Evolutionary conservation across 2,113 vertebrate genomes (phyloP).

Genomic region (Carettochelys insculpta): DNA sequence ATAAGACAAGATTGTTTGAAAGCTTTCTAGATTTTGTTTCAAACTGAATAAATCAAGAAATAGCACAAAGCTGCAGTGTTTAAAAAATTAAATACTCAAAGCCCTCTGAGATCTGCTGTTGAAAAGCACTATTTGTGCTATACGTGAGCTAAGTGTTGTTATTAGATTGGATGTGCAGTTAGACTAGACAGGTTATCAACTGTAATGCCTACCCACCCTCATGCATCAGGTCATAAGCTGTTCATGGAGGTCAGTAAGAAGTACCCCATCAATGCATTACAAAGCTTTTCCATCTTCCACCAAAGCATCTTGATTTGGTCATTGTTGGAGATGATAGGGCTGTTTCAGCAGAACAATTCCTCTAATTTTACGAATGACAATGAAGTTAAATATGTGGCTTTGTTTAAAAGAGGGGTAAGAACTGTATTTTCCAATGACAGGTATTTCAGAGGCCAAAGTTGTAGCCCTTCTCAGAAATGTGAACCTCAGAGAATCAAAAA

Average conservation of each 20-base stretch:
- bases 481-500: background rate
- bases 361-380: conserved; percentile 10
- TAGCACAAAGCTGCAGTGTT: conserved; percentile 48
- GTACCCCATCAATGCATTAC: background rate
- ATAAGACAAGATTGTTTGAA: conserved; percentile 29
- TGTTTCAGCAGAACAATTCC: background rate
- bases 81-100: background rate
- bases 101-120: conserved; percentile 36
- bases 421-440: background rate
- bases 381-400: background rate
- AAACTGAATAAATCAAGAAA: conserved; percentile 36
- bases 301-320: background rate
- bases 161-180: conserved; percentile 27
- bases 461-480: background rate
- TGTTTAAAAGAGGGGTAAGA: conserved; percentile 22
- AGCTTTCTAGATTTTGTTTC: conserved; percentile 27
- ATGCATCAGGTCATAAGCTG: background rate
- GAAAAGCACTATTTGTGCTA: conserved; percentile 8
- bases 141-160: conserved; percentile 14
- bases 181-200: background rate
- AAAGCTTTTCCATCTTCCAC: background rate
- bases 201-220: background rate
- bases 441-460: background rate
- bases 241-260: background rate
- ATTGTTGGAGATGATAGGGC: background rate